A percentile compares a stretch with the other conserved stretches of the same genome.
Conservation (phyloP, 2,797 vertebrate genomes). For the Pseudotriccus pelzelni region DNA sequence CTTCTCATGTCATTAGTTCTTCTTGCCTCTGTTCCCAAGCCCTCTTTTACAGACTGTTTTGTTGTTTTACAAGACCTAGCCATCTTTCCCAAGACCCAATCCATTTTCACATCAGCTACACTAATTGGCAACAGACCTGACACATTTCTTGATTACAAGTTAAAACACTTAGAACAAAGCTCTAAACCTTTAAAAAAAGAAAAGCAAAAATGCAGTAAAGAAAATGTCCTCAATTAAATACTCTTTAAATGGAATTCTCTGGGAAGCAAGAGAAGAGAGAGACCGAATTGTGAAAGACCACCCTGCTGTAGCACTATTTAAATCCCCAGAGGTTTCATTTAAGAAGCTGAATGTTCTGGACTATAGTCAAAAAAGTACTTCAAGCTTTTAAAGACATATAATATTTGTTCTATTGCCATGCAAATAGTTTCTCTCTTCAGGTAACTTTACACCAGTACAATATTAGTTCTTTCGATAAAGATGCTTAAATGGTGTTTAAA, state of each 20-base stretch:
- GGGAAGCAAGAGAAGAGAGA: conserved; percentile 1
- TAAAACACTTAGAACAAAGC: conserved; percentile 43
- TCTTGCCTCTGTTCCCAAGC: not conserved
- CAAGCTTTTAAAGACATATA: not conserved
- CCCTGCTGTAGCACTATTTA: conserved; percentile 21
- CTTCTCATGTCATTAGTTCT: not conserved
- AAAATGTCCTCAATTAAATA: conserved; percentile 50
- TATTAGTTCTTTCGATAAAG: not conserved
- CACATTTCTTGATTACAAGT: conserved; percentile 49
- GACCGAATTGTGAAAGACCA: conserved; percentile 20
- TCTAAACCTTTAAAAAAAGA: conserved; percentile 34
- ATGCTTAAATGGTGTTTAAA: not conserved
- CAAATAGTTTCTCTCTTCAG: not conserved
- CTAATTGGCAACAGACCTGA: conserved; percentile 58
- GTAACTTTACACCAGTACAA: not conserved
- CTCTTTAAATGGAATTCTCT: conserved; percentile 32
- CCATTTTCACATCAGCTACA: conserved; percentile 31
- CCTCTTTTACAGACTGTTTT: not conserved
- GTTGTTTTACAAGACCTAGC: not conserved
- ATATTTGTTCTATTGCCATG: not conserved
- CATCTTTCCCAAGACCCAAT: conserved; percentile 44
- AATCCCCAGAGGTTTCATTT: not conserved
- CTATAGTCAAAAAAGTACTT: not conserved
- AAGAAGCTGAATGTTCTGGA: not conserved
- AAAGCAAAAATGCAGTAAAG: conserved; percentile 31